Evolutionary conservation across 2,888 invertebrate genomes (phyloP).

Genomic region (Theodoxus fluviatilis): DNA sequence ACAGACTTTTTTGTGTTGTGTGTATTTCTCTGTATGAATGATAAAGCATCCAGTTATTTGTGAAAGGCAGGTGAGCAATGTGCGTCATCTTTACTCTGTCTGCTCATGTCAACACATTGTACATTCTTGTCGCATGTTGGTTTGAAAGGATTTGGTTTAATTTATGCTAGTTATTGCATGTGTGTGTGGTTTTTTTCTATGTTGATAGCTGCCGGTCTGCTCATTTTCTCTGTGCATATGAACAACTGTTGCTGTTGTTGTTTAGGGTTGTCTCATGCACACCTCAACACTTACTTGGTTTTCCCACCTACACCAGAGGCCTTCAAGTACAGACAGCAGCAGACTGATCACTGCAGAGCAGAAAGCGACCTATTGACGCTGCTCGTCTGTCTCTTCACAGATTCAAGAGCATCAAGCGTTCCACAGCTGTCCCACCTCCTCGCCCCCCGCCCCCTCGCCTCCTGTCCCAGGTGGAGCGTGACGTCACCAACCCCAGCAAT

Average conservation of each 20-base stretch:
- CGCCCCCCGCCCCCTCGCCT: slow-evolving; percentile 33
- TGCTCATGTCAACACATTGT: no score
- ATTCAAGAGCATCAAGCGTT: slow-evolving; percentile 37
- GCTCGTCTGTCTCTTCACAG: slow-evolving; percentile 30
- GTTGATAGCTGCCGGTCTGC: no score
- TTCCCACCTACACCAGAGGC: no score
- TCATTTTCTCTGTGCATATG: no score
- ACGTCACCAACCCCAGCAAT: slow-evolving; percentile 36
- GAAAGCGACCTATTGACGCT: not conserved
- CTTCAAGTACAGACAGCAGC: not conserved
- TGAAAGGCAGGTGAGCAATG: not conserved
- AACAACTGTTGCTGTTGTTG: no score
- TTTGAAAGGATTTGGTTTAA: no score
- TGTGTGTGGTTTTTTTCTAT: not conserved
- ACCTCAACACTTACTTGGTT: no score
- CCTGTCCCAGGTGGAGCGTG: slow-evolving; percentile 33
- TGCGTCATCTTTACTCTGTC: not conserved
- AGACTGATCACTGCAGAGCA: not conserved
- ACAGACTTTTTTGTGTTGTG: not conserved
- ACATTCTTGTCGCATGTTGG: no score
- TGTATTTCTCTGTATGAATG: not conserved
- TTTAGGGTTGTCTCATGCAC: no score
- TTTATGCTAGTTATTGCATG: not conserved
- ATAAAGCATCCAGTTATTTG: not conserved
- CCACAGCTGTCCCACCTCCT: slow-evolving; percentile 36